phyloP scores from a whole-genome alignment of 2,797 vertebrate species.

The Melanotaenia pygmaea region DNA sequence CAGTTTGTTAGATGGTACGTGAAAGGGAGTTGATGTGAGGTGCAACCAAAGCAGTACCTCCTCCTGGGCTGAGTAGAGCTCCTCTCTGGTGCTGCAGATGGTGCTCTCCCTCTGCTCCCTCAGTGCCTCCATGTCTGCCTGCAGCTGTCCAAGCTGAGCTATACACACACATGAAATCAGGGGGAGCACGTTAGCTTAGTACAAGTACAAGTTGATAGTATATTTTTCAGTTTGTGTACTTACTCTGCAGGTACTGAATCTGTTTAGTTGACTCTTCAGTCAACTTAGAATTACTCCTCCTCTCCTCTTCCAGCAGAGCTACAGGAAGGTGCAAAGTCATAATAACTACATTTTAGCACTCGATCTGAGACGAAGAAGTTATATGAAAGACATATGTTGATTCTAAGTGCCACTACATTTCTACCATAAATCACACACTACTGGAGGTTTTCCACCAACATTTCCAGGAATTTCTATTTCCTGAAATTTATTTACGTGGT shows the following conservation, averaged over 20 bases:
- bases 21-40: neutral
- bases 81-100: slow-evolving; percentile 88
- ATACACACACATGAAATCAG: slow-evolving; percentile 38
- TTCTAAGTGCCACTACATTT: neutral
- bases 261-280: slow-evolving; percentile 95
- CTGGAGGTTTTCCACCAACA: no score
- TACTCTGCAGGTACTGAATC: slow-evolving; percentile 96
- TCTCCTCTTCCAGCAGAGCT: slow-evolving; percentile 96
- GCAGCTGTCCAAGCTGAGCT: slow-evolving; percentile 92
- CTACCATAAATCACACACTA: neutral
- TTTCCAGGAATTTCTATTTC: neutral
- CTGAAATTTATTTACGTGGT: neutral
- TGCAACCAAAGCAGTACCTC: slow-evolving; percentile 71
- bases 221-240: slow-evolving; percentile 40
- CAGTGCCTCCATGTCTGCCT: slow-evolving; percentile 91
- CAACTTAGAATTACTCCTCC: slow-evolving; percentile 88
- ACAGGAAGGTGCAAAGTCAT: slow-evolving; percentile 2
- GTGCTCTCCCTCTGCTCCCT: slow-evolving; percentile 92
- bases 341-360: neutral
- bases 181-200: neutral
- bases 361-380: no score
- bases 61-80: slow-evolving; percentile 91
- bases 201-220: neutral
- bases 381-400: no score
- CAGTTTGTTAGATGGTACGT: neutral